Conservation (phyloP, 2,113 vertebrate species). For the Arvicanthis niloticus region DNA sequence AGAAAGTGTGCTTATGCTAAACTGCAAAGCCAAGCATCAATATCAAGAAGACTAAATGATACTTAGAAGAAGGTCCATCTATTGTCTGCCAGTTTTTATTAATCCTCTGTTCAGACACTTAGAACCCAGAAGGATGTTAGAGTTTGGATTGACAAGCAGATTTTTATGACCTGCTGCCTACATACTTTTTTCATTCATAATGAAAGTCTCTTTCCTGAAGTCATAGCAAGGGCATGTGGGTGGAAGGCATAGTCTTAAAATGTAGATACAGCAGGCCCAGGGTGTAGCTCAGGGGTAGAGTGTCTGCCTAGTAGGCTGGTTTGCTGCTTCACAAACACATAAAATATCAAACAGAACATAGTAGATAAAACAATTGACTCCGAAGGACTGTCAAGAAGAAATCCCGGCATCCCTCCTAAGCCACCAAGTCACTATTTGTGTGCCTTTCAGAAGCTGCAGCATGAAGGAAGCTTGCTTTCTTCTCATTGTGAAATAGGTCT, state of each 20-base stretch:
- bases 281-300: neutral
- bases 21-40: constrained; percentile 25
- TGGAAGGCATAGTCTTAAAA: constrained; percentile 19
- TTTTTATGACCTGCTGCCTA: neutral
- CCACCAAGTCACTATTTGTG: constrained; percentile 26
- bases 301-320: neutral
- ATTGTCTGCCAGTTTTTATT: constrained; percentile 51
- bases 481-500: neutral
- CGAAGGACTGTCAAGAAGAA: constrained; percentile 31
- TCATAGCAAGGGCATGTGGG: neutral
- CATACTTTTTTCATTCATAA: constrained; percentile 17
- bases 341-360: neutral
- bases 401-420: neutral
- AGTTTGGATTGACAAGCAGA: constrained; percentile 14
- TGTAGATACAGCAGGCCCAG: neutral
- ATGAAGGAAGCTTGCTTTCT: neutral
- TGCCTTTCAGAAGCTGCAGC: neutral
- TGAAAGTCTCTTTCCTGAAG: constrained; percentile 48
- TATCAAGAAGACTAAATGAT: constrained; percentile 27
- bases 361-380: neutral
- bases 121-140: constrained; percentile 1
- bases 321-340: neutral
- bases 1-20: neutral
- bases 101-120: constrained; percentile 40
- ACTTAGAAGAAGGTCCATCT: neutral